Conservation (phyloP, 2,888 invertebrate species). For the Clanis bilineata region DNA sequence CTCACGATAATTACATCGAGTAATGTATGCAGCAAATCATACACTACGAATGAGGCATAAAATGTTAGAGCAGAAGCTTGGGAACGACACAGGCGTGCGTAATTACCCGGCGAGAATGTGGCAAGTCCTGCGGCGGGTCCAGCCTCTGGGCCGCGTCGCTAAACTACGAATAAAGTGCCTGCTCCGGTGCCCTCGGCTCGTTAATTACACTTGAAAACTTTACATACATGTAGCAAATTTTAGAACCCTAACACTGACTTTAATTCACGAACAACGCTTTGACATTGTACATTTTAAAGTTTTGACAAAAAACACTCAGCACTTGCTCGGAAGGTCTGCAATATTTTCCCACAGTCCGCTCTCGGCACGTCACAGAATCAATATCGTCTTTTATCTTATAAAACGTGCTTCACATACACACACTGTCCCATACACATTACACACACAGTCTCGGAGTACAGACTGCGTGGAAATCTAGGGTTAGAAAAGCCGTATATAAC, state of each 20-base stretch:
- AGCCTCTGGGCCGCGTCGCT: constrained; percentile 58
- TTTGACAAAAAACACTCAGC: background rate
- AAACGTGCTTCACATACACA: constrained; percentile 74
- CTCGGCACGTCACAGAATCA: constrained; percentile 79
- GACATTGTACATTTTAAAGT: background rate
- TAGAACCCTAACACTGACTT: background rate
- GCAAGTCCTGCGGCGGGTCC: constrained; percentile 65
- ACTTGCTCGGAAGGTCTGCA: constrained; percentile 74
- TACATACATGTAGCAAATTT: constrained; percentile 8
- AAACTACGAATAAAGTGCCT: constrained; percentile 73
- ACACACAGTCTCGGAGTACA: constrained; percentile 15
- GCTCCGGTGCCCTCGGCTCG: constrained; percentile 64
- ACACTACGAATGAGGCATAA: constrained; percentile 76
- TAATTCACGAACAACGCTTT: constrained; percentile 14
- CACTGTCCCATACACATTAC: constrained; percentile 33
- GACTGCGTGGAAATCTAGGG: constrained; percentile 30
- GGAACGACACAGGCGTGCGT: constrained; percentile 73
- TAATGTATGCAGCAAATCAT: constrained; percentile 75
- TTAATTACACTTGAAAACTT: constrained; percentile 64
- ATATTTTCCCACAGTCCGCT: constrained; percentile 78
- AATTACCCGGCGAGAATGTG: constrained; percentile 78
- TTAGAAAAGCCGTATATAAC: constrained; percentile 39
- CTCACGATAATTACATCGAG: constrained; percentile 75
- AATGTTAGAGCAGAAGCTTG: constrained; percentile 72
- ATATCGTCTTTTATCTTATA: constrained; percentile 80